Percentiles rank a stretch among this genome's conserved stretches.
These are phyloP conservation scores for Resseliella maxima DNA, from an alignment of 2,888 invertebrate species.

Conservation along the genomic window DNA sequence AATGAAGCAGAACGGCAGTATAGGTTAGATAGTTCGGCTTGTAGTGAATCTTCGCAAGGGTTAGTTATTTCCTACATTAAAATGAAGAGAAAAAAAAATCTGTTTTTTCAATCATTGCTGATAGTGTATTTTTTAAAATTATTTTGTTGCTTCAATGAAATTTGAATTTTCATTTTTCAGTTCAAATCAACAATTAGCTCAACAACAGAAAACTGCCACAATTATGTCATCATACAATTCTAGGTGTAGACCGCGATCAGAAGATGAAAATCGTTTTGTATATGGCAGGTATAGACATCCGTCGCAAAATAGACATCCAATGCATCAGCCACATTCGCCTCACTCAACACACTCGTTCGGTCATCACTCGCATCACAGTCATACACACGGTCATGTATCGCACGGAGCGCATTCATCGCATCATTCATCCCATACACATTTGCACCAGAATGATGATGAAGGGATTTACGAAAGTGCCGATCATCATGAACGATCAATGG, in stretches of 20 bases:
- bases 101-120: neutral
- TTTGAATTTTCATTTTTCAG: slow-evolving; percentile 60
- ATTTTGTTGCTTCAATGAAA: neutral
- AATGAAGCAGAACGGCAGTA: slow-evolving; percentile 90
- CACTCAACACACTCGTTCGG: slow-evolving; percentile 69
- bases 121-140: too few relatives aligned
- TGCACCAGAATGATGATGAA: slow-evolving; percentile 81
- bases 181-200: slow-evolving; percentile 69
- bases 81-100: neutral
- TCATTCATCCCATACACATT: slow-evolving; percentile 71
- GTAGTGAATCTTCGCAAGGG: slow-evolving; percentile 81
- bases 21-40: slow-evolving; percentile 81
- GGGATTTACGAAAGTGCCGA: slow-evolving; percentile 89
- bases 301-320: slow-evolving; percentile 69
- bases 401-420: slow-evolving; percentile 69
- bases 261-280: slow-evolving; percentile 80
- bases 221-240: slow-evolving; percentile 70
- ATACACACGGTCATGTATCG: slow-evolving; percentile 68
- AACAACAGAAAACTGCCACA: slow-evolving; percentile 69
- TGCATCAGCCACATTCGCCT: slow-evolving; percentile 69
- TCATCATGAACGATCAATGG: slow-evolving; percentile 75
- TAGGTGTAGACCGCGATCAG: slow-evolving; percentile 72
- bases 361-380: slow-evolving; percentile 69
- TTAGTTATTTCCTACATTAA: slow-evolving; percentile 65
- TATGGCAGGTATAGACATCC: slow-evolving; percentile 75